These are phyloP conservation scores for Neria commutata DNA, from an alignment of 2,888 invertebrate genomes.

Conservation along the genomic window DNA sequence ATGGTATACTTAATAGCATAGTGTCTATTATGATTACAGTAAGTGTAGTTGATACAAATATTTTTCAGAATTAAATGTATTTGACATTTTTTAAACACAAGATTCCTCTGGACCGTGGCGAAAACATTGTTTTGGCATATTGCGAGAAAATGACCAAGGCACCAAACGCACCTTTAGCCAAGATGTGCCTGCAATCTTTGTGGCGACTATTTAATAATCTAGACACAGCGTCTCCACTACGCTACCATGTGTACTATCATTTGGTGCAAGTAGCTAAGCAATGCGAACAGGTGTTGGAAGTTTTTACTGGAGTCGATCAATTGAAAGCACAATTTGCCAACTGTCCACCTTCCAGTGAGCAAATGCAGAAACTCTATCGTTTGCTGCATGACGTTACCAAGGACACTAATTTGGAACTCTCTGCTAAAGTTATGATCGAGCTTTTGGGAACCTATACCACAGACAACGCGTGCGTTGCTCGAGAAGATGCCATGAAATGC, in stretches of 20 bases:
- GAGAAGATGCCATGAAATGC: constrained; percentile 96
- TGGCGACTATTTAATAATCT: constrained; percentile 93
- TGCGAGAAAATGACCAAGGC: constrained; percentile 92
- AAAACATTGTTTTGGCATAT: constrained; percentile 87
- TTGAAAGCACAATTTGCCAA: constrained; percentile 79
- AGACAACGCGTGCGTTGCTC: constrained; percentile 94
- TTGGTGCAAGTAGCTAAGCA: constrained; percentile 88
- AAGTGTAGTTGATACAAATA: constrained; percentile 55
- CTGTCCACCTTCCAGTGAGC: constrained; percentile 83
- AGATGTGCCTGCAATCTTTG: constrained; percentile 83
- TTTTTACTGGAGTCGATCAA: constrained; percentile 84
- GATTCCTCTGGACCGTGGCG: constrained; percentile 85
- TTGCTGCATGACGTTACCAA: constrained; percentile 87
- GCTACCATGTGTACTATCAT: constrained; percentile 93
- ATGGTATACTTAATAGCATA: constrained; percentile 93
- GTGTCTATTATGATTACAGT: constrained; percentile 93
- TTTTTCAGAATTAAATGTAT: not conserved
- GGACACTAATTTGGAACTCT: constrained; percentile 86
- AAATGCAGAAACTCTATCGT: constrained; percentile 89
- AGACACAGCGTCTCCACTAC: constrained; percentile 79
- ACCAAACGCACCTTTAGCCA: constrained; percentile 78
- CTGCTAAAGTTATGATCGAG: constrained; percentile 96
- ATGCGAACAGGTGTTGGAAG: constrained; percentile 82
- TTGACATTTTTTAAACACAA: constrained; percentile 45
- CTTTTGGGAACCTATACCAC: constrained; percentile 94